These are phyloP conservation scores for Actinostola sp. DNA, from an alignment of 92 coral and sea anemone genomes.

Conservation along the genomic window DNA sequence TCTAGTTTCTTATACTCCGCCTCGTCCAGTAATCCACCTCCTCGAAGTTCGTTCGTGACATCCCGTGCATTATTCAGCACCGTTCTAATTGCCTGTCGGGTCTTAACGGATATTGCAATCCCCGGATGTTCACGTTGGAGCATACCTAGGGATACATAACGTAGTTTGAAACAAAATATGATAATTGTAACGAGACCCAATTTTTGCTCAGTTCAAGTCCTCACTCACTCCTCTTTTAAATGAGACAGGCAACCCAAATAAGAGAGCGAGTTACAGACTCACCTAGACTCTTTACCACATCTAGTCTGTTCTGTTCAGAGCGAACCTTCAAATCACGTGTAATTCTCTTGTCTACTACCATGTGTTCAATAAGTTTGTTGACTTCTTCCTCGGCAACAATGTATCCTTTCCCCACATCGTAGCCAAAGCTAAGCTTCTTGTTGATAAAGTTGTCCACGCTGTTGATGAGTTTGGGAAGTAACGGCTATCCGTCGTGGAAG, in stretches of 20 bases:
- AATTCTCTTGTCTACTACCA: slow-evolving; percentile 96
- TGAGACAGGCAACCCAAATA: background rate
- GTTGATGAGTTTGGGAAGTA: slow-evolving; percentile 85
- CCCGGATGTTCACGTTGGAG: slow-evolving; percentile 97
- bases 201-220: too few relatives aligned
- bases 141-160: slow-evolving; percentile 56
- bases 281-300: slow-evolving; percentile 95
- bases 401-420: slow-evolving; percentile 97
- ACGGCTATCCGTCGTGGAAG: slow-evolving; percentile 48
- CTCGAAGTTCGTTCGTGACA: slow-evolving; percentile 84
- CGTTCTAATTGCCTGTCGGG: slow-evolving; percentile 96
- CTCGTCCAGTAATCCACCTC: slow-evolving; percentile 94
- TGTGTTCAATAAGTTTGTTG: slow-evolving; percentile 85
- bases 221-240: too few relatives aligned
- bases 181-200: background rate
- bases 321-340: slow-evolving; percentile 88
- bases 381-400: slow-evolving; percentile 98
- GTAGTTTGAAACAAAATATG: background rate
- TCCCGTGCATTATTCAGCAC: slow-evolving; percentile 94
- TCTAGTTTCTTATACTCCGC: slow-evolving; percentile 90
- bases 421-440: slow-evolving; percentile 93
- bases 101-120: slow-evolving; percentile 95
- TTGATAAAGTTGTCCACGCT: slow-evolving; percentile 82
- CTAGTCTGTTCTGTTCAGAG: slow-evolving; percentile 87
- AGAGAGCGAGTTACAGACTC: slow-evolving; percentile 4